These are phyloP conservation scores for Tillus elongatus DNA, from an alignment of 2,888 invertebrate genomes.

Conservation along the genomic window DNA sequence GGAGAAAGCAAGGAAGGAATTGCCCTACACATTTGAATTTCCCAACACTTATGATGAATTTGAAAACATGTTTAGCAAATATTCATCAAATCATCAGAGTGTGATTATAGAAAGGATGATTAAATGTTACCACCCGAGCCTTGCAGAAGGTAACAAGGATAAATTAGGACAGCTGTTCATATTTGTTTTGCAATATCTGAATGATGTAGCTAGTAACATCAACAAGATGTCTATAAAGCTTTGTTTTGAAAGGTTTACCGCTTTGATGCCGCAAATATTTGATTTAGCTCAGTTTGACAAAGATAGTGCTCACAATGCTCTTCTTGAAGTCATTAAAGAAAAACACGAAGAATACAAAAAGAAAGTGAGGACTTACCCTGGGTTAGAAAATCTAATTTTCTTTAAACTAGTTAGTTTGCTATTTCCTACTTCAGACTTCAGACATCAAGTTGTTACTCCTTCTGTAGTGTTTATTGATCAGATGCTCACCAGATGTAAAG, in stretches of 20 bases:
- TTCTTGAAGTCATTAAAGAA: constrained; percentile 62
- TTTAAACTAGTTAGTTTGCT: constrained; percentile 73
- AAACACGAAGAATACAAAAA: constrained; percentile 58
- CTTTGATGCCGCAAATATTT: constrained; percentile 47
- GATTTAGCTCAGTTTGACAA: constrained; percentile 66
- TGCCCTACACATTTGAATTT: constrained; percentile 51
- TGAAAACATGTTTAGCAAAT: constrained; percentile 50
- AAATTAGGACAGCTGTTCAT: constrained; percentile 65
- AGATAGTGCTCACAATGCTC: constrained; percentile 54
- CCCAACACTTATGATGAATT: constrained; percentile 57
- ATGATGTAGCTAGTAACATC: constrained; percentile 51
- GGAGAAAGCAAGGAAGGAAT: constrained; percentile 49
- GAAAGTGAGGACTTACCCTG: constrained; percentile 52
- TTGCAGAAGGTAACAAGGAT: constrained; percentile 69
- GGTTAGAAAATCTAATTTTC: constrained; percentile 63
- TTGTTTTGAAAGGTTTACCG: constrained; percentile 52
- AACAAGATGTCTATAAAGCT: constrained; percentile 39
- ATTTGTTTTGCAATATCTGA: constrained; percentile 67
- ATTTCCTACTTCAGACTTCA: constrained; percentile 84
- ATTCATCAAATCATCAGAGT: constrained; percentile 56
- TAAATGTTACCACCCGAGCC: constrained; percentile 78
- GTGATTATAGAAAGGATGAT: constrained; percentile 71
- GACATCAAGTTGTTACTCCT: constrained; percentile 85
- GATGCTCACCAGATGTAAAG: constrained; percentile 57
- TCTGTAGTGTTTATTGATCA: constrained; percentile 72